Conservation (phyloP, 2,888 invertebrate species). For the Laothoe populi region DNA sequence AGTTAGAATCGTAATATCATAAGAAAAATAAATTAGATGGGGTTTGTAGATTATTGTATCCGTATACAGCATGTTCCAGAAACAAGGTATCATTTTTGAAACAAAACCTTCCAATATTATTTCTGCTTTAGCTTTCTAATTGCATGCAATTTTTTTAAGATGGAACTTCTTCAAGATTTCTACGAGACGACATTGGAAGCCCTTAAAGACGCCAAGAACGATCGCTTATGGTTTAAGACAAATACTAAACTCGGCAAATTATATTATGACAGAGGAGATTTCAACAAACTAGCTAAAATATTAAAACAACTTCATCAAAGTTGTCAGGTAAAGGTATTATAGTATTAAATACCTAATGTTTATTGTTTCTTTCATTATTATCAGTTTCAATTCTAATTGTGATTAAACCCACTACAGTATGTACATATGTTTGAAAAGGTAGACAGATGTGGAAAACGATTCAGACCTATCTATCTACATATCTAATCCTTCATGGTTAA, state of each 20-base stretch:
- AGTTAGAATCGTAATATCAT: too few species aligned
- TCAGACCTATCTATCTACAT: too few species aligned
- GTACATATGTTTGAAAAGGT: too few species aligned
- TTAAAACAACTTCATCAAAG: conserved; percentile 98
- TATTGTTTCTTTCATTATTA: too few species aligned
- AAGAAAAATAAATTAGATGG: too few species aligned
- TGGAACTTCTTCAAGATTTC: conserved; percentile 98
- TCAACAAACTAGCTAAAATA: conserved; percentile 97
- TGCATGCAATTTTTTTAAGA: conserved; percentile 84
- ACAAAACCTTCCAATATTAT: not conserved
- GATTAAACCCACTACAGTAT: too few species aligned
- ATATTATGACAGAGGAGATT: conserved; percentile 98
- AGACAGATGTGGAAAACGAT: too few species aligned
- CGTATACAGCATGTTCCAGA: not conserved
- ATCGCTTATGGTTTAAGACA: conserved; percentile 99
- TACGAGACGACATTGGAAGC: conserved; percentile 98
- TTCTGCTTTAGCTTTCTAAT: not conserved
- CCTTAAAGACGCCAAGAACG: conserved; percentile 98
- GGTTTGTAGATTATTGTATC: not conserved
- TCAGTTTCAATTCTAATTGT: too few species aligned
- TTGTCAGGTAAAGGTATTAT: conserved; percentile 89
- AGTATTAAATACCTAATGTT: too few species aligned
- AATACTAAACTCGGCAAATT: conserved; percentile 99
- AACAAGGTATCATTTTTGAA: not conserved
- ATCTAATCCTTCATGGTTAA: too few species aligned